phyloP scores from a whole-genome alignment of 2,113 vertebrate species.

The Mastomys natalensis region DNA sequence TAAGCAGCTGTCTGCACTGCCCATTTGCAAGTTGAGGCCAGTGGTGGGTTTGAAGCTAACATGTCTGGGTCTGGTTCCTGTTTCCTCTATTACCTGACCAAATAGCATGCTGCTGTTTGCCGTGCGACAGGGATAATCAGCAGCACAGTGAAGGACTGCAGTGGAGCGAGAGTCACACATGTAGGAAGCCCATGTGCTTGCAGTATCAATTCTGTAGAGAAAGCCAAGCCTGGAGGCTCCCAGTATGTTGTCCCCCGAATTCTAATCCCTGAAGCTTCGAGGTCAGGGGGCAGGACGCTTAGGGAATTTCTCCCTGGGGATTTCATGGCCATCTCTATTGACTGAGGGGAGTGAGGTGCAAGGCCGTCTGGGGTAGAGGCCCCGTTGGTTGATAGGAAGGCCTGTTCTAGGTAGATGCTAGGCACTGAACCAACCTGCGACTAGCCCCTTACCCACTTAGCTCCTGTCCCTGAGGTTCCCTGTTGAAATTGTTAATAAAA shows the following conservation, averaged over 20 bases:
- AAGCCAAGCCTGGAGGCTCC: background rate
- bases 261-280: constrained; percentile 24
- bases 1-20: background rate
- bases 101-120: background rate
- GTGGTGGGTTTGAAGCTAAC: background rate
- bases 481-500: background rate
- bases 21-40: background rate
- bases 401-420: background rate
- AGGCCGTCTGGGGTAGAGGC: background rate
- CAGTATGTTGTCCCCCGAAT: constrained; percentile 55
- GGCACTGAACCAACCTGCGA: background rate
- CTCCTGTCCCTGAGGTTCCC: background rate
- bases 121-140: background rate
- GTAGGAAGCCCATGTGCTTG: background rate
- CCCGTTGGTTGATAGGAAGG: background rate
- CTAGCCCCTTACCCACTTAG: background rate
- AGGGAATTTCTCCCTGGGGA: constrained; percentile 55
- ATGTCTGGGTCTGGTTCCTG: background rate
- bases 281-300: background rate
- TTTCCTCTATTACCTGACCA: background rate
- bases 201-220: background rate
- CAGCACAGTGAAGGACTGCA: background rate
- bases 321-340: background rate
- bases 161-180: background rate
- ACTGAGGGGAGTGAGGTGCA: background rate